These are phyloP conservation scores for Dendrolimus kikuchii DNA, from an alignment of 1,140 invertebrate species.

Conservation along the genomic window DNA sequence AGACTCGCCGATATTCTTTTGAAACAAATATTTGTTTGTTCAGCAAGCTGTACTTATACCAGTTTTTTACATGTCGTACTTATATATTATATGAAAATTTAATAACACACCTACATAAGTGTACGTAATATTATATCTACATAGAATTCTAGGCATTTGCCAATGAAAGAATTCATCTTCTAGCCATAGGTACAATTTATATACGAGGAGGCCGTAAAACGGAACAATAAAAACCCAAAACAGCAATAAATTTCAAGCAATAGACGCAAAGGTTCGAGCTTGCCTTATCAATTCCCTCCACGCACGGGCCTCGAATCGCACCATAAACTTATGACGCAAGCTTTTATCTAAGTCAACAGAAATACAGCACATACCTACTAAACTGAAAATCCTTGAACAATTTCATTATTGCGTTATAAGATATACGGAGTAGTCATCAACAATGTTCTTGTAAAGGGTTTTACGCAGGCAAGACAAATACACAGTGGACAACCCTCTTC, in stretches of 20 bases:
- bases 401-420: slow-evolving; percentile 1
- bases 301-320: slow-evolving; percentile 60
- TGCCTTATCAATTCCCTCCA: slow-evolving; percentile 71
- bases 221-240: slow-evolving; percentile 75
- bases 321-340: slow-evolving; percentile 66
- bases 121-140: slow-evolving; percentile 16
- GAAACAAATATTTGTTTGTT: slow-evolving; percentile 6
- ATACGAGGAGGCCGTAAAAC: slow-evolving; percentile 70
- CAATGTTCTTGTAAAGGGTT: slow-evolving; percentile 23
- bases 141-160: slow-evolving; percentile 38
- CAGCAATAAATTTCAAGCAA: slow-evolving; percentile 73
- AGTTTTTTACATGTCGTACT: no score
- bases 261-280: slow-evolving; percentile 71
- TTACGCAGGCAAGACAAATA: slow-evolving; percentile 53
- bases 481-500: slow-evolving; percentile 51
- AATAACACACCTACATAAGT: no score
- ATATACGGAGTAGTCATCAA: no score
- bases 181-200: slow-evolving; percentile 66
- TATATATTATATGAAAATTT: no score
- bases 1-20: slow-evolving; percentile 16
- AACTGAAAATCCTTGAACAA: slow-evolving; percentile 1
- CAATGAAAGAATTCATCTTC: slow-evolving; percentile 52
- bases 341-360: slow-evolving; percentile 21
- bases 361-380: slow-evolving; percentile 4
- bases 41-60: no score